phyloP scores from a whole-genome alignment of 92 coral and sea anemone genomes.

The Muricea muricata region DNA sequence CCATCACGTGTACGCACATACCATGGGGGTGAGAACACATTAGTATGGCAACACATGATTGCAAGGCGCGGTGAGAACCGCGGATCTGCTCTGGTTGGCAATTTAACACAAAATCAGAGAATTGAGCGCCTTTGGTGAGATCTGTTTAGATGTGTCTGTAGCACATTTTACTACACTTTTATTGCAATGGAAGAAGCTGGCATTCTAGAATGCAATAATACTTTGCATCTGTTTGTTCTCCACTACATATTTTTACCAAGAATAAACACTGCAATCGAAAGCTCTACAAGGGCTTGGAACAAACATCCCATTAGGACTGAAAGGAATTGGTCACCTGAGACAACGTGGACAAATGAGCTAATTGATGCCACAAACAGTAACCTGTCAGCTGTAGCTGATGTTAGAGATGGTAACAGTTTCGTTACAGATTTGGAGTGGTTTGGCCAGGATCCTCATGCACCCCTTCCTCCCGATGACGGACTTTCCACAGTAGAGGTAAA shows the following conservation, averaged over 20 bases:
- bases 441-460: constrained; percentile 63
- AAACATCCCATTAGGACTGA: constrained; percentile 70
- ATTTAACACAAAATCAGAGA: constrained; percentile 34
- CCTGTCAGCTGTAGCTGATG: constrained; percentile 67
- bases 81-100: constrained; percentile 9
- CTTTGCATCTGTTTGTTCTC: constrained; percentile 59
- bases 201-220: constrained; percentile 40
- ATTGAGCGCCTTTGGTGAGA: constrained; percentile 47
- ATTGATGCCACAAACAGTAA: constrained; percentile 55
- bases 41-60: constrained; percentile 31
- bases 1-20: constrained; percentile 36
- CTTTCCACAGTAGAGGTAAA: constrained; percentile 61
- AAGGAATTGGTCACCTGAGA: constrained; percentile 50
- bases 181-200: constrained; percentile 41
- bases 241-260: constrained; percentile 56
- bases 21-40: constrained; percentile 33
- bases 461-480: constrained; percentile 64
- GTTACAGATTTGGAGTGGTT: constrained; percentile 35
- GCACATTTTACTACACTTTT: constrained; percentile 48
- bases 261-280: constrained; percentile 37
- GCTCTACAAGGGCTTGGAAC: constrained; percentile 74
- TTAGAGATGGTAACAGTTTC: constrained; percentile 25
- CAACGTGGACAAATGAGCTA: constrained; percentile 53
- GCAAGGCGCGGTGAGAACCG: constrained; percentile 29
- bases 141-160: constrained; percentile 20